A percentile compares a stretch with the other conserved stretches of the same genome.
Conservation (phyloP, 1,140 invertebrate genomes). For the Nomia melanderi region DNA sequence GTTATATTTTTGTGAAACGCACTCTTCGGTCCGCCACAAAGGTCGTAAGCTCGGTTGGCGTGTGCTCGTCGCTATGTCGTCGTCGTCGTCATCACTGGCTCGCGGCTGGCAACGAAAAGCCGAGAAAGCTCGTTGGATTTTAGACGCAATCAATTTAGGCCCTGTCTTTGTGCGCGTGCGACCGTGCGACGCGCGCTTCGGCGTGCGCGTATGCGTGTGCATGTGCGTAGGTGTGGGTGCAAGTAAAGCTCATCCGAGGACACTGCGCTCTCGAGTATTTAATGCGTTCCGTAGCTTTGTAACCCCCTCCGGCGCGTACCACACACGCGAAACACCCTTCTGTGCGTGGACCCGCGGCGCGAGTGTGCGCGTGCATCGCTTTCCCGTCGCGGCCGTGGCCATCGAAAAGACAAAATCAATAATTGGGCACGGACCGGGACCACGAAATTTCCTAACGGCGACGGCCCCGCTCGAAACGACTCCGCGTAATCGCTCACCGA, state of each 20-base stretch:
- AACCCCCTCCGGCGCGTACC: conserved; percentile 34
- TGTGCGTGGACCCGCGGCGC: not conserved
- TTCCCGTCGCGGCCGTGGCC: conserved; percentile 43
- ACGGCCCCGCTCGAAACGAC: not conserved
- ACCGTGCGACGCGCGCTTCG: not conserved
- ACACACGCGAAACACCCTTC: conserved; percentile 19
- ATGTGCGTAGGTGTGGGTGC: not conserved
- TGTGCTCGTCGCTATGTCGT: conserved; percentile 3
- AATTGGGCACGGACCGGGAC: conserved; percentile 54
- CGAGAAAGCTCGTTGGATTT: conserved; percentile 56
- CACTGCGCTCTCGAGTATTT: conserved; percentile 64
- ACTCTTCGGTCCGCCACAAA: conserved; percentile 39
- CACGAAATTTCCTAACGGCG: conserved; percentile 45
- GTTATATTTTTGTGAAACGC: conserved; percentile 51
- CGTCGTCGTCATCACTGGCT: too few relatives aligned
- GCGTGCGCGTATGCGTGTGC: not conserved
- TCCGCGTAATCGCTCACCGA: conserved; percentile 6
- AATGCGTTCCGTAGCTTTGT: conserved; percentile 69
- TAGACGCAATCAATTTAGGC: conserved; percentile 64
- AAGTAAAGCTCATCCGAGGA: conserved; percentile 57
- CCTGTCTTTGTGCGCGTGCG: conserved; percentile 36
- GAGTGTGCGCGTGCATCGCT: conserved; percentile 36
- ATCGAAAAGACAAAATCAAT: conserved; percentile 70
- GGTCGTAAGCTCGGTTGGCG: conserved; percentile 22
- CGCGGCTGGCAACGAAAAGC: conserved; percentile 35